Evolutionary conservation across 1,140 invertebrate species (phyloP).

Genomic region (Hyposmocoma kahamanoa): DNA sequence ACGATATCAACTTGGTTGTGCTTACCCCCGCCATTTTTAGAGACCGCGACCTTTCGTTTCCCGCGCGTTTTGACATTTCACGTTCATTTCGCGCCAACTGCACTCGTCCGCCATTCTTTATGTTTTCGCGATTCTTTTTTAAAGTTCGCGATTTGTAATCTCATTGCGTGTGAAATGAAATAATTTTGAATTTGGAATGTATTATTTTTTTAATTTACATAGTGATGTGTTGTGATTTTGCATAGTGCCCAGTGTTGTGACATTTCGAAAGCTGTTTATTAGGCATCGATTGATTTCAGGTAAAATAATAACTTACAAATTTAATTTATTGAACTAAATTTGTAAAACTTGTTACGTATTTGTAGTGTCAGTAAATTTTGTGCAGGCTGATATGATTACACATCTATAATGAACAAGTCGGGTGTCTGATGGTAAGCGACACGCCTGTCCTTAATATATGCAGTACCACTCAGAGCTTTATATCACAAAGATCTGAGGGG

Average conservation of each 20-base stretch:
- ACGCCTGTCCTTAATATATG: too few relatives aligned
- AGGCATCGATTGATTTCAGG: neutral
- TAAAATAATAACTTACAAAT: too few relatives aligned
- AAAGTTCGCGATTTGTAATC: neutral
- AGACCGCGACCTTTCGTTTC: slow-evolving; percentile 32
- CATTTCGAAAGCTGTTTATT: neutral
- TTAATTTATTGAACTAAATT: too few relatives aligned
- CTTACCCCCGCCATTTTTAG: too few relatives aligned
- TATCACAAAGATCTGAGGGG: too few relatives aligned
- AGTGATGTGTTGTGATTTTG: neutral
- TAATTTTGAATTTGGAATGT: neutral
- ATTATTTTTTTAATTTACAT: neutral
- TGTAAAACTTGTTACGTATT: neutral
- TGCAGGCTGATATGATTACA: too few relatives aligned
- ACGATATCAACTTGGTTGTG: too few relatives aligned
- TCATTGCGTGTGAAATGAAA: too few relatives aligned
- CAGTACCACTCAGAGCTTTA: too few relatives aligned
- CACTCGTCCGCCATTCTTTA: slow-evolving; percentile 1
- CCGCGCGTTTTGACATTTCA: slow-evolving; percentile 47
- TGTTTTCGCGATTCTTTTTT: neutral
- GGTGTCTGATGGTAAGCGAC: too few relatives aligned
- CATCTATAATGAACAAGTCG: too few relatives aligned
- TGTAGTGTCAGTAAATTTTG: too few relatives aligned
- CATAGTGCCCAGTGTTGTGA: neutral
- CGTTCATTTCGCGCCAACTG: slow-evolving; percentile 41